phyloP scores from a whole-genome alignment of 2,888 invertebrate genomes.

The Anoplius nigerrimus region DNA sequence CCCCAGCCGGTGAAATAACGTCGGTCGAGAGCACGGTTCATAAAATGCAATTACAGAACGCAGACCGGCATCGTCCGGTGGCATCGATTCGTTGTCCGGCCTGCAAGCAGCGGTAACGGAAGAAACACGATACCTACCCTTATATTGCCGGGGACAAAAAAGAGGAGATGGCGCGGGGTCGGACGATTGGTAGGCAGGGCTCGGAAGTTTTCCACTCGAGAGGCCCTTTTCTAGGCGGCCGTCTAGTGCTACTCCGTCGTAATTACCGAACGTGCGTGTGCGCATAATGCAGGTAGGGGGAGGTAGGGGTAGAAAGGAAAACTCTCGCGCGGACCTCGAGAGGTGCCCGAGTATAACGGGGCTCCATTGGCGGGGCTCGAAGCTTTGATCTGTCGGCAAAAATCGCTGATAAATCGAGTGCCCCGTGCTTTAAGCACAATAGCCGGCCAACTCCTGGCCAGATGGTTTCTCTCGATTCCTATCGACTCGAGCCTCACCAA shows the following conservation, averaged over 20 bases:
- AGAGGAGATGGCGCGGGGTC: not conserved
- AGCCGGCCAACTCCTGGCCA: conserved; percentile 3
- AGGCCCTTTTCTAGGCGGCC: conserved; percentile 13
- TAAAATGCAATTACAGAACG: no score
- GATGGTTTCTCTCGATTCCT: conserved; percentile 8
- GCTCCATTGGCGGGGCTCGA: conserved; percentile 53
- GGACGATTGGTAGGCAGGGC: not conserved
- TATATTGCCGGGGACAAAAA: not conserved
- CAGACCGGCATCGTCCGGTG: not conserved
- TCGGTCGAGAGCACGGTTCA: no score
- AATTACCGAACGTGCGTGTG: not conserved
- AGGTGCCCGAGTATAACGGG: conserved; percentile 47
- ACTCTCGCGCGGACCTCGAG: conserved; percentile 38
- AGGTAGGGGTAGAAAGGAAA: conserved; percentile 5
- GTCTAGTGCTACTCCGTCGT: not conserved
- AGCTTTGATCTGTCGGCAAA: conserved; percentile 61
- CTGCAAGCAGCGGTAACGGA: not conserved
- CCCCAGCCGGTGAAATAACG: no score
- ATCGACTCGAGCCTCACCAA: conserved; percentile 11
- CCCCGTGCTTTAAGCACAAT: conserved; percentile 16
- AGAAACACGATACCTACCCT: not conserved
- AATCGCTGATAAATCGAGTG: conserved; percentile 60
- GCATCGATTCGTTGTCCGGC: not conserved
- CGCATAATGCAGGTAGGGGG: conserved; percentile 5
- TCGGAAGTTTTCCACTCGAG: conserved; percentile 21